Percentiles rank a stretch among this genome's conserved stretches.
Evolutionary conservation across 2,113 vertebrate species (phyloP).

Genomic region (Camelus bactrianus): DNA sequence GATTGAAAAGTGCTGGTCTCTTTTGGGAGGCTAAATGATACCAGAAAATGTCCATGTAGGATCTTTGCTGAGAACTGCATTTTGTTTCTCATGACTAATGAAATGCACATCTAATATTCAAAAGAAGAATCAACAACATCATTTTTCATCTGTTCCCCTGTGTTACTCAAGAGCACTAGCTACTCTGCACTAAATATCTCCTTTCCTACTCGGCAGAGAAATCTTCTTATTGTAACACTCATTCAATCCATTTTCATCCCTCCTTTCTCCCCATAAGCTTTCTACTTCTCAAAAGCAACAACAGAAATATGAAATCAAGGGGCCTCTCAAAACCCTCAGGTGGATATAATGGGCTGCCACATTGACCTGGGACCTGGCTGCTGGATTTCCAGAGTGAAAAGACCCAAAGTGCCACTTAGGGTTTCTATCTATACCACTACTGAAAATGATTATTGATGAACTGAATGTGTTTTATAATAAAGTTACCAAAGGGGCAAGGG

Average conservation of each 20-base stretch:
- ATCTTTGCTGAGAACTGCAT: background rate
- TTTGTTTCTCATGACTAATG: background rate
- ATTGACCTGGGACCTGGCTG: background rate
- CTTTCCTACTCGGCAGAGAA: background rate
- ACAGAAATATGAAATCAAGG: background rate
- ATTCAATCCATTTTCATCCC: background rate
- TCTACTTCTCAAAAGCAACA: background rate
- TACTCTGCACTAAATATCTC: background rate
- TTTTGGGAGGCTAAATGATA: constrained; percentile 23
- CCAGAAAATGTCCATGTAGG: background rate
- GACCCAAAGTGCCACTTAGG: background rate
- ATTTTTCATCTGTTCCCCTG: background rate
- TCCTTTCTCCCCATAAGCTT: background rate
- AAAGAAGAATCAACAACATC: background rate
- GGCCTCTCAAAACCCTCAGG: background rate
- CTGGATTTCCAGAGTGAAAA: background rate
- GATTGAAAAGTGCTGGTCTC: constrained; percentile 1
- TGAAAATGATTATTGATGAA: background rate
- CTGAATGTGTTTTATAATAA: constrained; percentile 14
- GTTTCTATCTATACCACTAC: background rate
- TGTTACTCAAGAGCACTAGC: background rate
- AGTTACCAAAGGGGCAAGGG: too few relatives aligned
- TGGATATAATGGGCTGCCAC: background rate
- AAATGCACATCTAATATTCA: background rate
- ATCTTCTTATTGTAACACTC: background rate